Evolutionary conservation across 2,888 invertebrate species (phyloP).

Genomic region (Torymus tubicola): DNA sequence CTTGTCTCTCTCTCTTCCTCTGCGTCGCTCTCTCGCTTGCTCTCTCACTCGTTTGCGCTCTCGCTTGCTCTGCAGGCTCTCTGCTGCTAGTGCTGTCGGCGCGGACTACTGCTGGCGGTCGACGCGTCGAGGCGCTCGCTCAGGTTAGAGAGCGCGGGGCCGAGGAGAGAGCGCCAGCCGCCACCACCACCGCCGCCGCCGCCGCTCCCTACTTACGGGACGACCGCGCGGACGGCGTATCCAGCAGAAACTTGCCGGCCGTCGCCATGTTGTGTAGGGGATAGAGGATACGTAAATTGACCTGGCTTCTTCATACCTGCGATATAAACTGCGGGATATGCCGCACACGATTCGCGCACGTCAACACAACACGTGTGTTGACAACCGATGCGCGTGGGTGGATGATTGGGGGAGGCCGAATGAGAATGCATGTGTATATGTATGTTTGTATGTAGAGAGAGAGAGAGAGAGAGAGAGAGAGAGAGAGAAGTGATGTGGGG

Average conservation of each 20-base stretch:
- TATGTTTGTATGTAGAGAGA: too few species aligned
- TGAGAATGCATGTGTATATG: too few species aligned
- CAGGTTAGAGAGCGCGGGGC: neutral
- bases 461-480: too few species aligned
- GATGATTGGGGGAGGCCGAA: too few species aligned
- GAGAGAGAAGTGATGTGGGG: too few species aligned
- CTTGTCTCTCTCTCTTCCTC: neutral
- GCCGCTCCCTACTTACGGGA: conserved; percentile 6
- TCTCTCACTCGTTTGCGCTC: conserved; percentile 19
- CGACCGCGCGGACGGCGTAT: neutral
- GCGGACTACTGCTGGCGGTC: neutral
- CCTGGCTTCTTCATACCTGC: too few species aligned
- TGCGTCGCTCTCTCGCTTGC: neutral
- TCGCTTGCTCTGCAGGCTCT: conserved; percentile 21
- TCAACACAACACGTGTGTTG: too few species aligned
- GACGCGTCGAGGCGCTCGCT: neutral
- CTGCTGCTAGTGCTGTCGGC: neutral
- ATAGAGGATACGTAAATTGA: too few species aligned
- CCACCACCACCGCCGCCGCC: conserved; percentile 23
- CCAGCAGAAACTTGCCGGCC: conserved; percentile 32
- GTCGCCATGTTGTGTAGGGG: conserved; percentile 44
- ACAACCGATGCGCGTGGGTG: too few species aligned
- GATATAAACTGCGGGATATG: too few species aligned
- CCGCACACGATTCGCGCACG: too few species aligned
- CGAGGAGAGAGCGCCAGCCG: neutral